Evolutionary conservation across 1,140 invertebrate genomes (phyloP).

Genomic region (Eueides isabella): DNA sequence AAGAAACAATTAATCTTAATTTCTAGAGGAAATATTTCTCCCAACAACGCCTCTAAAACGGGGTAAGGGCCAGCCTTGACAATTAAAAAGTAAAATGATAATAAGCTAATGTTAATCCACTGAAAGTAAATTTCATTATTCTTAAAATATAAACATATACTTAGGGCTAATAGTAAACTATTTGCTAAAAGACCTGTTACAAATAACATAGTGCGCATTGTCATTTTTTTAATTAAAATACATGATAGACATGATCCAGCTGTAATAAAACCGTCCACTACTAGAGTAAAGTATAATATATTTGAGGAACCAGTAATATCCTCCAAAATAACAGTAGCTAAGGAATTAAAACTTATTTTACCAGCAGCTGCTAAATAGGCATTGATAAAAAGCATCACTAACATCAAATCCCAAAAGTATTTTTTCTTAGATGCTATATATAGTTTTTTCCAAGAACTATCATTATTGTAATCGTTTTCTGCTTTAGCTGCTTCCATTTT

Average conservation of each 20-base stretch:
- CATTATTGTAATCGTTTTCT: not conserved
- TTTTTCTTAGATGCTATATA: constrained; percentile 31
- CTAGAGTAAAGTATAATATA: constrained; percentile 33
- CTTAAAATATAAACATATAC: constrained; percentile 38
- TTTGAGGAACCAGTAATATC: constrained; percentile 10
- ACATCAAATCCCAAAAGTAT: constrained; percentile 33
- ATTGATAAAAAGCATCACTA: constrained; percentile 22
- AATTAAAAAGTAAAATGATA: constrained; percentile 37
- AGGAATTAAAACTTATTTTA: constrained; percentile 8
- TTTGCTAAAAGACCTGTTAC: constrained; percentile 23
- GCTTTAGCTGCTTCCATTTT: constrained; percentile 15
- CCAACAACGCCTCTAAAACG: constrained; percentile 37
- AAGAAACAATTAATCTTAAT: constrained; percentile 42
- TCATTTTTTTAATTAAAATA: constrained; percentile 20
- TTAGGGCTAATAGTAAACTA: constrained; percentile 30
- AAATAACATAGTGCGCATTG: constrained; percentile 28
- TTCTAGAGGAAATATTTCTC: constrained; percentile 44
- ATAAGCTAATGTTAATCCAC: constrained; percentile 34
- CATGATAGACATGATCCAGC: constrained; percentile 19
- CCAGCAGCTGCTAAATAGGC: not conserved
- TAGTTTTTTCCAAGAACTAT: constrained; percentile 20
- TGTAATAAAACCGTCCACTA: constrained; percentile 15
- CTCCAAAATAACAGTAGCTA: constrained; percentile 16
- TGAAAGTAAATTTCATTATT: constrained; percentile 17
- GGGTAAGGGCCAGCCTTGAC: constrained; percentile 38